Evolutionary conservation across 2,888 invertebrate genomes (phyloP), one percentile per base, ranked within the genome.

Genomic region (Galeopsomyia nigrocyanea): DNA sequence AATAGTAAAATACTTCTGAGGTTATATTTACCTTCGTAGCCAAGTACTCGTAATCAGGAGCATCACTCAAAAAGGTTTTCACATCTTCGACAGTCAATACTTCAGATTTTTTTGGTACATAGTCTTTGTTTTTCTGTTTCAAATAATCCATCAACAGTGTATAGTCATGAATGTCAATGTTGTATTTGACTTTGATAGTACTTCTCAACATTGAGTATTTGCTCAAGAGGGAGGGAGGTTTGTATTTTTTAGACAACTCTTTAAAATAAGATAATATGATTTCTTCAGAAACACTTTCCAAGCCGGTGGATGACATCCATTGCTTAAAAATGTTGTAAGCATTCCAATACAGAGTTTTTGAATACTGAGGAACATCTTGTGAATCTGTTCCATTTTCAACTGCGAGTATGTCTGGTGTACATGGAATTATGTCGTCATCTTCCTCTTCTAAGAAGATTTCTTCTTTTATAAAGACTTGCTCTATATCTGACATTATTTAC

Each of bases 51-150:
- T 65, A 53, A 72, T 82, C 79, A 0, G 79, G 78, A 39, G 80
- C 80, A 53, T 78, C 71, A 16, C 64, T 61, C 22, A 81, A 50
- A 71, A 81, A 82, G 64, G 75, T 70, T 26, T 77, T 71, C n/a
- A 82, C 70, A 66, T 83, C 75, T 47, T 78, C 75, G 26, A 77
- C 70, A 16, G 81, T 77, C 17, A 83, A 81, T 19, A 71, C 75
- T 73, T 79, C 78, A 5, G 82, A 77, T 75, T 82, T 81, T 75
- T 82, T 82, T 53, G 79, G 68, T 57, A 50, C 21, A 74, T 79
- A 82, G 47, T 82, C 82, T n/a, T 75, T 74, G 16, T 75, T 73
- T 60, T 79, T 76, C 57, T 77, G 75, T 76, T 80, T 82, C 51
- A 82, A 71, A 61, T 80, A 81, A 9, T 71, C 74, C n/a, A 60